Conservation (phyloP, 2,888 invertebrate species). For the Pyrochroa serraticornis region DNA sequence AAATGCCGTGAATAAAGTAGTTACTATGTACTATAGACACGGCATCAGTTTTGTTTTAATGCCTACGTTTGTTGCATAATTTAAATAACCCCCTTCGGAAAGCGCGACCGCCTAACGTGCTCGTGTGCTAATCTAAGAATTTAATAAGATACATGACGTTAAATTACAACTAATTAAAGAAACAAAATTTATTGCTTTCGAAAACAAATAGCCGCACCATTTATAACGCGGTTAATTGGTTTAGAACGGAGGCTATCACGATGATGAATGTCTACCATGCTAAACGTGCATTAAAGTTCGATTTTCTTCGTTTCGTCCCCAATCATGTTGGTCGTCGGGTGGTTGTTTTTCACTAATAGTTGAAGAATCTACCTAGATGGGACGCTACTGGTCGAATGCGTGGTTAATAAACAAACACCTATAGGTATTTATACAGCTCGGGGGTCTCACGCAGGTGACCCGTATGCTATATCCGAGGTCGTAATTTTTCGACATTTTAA, state of each 20-base stretch:
- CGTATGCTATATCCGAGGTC: constrained; percentile 20
- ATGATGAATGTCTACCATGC: too few species aligned
- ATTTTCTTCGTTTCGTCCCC: too few species aligned
- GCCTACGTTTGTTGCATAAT: too few species aligned
- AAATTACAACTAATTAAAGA: constrained; percentile 22
- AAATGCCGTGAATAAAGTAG: constrained; percentile 1
- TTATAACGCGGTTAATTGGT: constrained; percentile 4
- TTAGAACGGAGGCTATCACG: not conserved
- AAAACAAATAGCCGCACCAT: constrained; percentile 19
- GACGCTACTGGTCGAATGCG: constrained; percentile 1
- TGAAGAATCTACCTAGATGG: too few species aligned
- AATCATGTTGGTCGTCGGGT: too few species aligned
- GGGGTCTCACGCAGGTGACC: constrained; percentile 28
- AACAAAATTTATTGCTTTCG: constrained; percentile 17
- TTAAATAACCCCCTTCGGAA: too few species aligned
- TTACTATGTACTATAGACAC: too few species aligned
- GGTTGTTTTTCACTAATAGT: too few species aligned
- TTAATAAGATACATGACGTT: constrained; percentile 13
- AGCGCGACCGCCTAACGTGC: not conserved
- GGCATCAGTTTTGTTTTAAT: too few species aligned
- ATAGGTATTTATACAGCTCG: constrained; percentile 14
- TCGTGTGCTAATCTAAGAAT: constrained; percentile 18
- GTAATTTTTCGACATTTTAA: constrained; percentile 21
- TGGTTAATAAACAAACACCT: constrained; percentile 28
- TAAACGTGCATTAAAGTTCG: too few species aligned